A percentile compares a stretch with the other conserved stretches of the same genome.
These are phyloP conservation scores for Sycophaga agraensis DNA, from an alignment of 1,140 invertebrate species.

Conservation along the genomic window DNA sequence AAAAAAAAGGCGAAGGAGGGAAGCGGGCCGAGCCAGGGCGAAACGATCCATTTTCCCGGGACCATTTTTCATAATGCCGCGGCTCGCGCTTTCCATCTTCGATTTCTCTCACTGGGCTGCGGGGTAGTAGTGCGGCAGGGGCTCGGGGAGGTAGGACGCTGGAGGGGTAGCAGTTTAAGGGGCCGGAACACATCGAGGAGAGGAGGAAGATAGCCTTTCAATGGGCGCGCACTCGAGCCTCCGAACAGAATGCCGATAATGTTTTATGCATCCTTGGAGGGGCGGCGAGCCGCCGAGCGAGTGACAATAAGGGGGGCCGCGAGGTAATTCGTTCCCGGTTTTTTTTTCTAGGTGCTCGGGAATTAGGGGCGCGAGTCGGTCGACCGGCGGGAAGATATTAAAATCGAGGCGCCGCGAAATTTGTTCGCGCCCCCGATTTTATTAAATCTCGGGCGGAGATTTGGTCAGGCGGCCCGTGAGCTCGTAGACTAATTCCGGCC, in stretches of 20 bases:
- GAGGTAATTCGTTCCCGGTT: no score
- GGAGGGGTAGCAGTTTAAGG: background rate
- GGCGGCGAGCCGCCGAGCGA: background rate
- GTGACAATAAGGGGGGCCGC: constrained; percentile 14
- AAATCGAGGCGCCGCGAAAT: background rate
- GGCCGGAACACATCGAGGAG: background rate
- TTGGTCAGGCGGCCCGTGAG: no score
- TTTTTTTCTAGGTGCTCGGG: no score
- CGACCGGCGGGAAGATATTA: background rate
- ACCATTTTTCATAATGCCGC: constrained; percentile 24
- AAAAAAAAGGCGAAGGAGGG: background rate
- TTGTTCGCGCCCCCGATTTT: constrained; percentile 7
- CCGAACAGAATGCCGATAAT: constrained; percentile 16
- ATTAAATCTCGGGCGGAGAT: constrained; percentile 5
- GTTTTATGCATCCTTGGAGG: constrained; percentile 20
- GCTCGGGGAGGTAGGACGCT: background rate
- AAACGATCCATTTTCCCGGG: constrained; percentile 16
- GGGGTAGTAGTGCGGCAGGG: no score
- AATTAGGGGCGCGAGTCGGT: no score
- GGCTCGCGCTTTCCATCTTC: constrained; percentile 7
- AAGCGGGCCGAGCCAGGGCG: background rate
- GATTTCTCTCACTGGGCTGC: background rate
- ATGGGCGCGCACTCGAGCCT: background rate
- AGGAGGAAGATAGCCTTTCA: constrained; percentile 17
- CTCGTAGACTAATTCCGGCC: no score